These are phyloP conservation scores for Hepsetus odoe DNA, from an alignment of 2,113 vertebrate genomes.

Conservation along the genomic window DNA sequence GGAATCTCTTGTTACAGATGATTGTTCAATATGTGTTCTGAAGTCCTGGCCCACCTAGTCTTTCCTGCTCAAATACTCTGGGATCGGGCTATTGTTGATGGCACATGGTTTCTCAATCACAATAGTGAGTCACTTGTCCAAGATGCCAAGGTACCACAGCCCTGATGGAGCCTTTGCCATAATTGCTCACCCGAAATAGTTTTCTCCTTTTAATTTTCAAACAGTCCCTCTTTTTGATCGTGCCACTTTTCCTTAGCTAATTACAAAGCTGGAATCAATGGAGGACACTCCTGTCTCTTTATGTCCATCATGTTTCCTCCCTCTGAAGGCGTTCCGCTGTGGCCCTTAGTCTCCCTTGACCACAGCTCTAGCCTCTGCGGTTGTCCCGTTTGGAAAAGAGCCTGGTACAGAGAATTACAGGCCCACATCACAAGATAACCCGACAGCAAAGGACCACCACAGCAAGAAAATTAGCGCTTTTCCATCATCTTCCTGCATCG, in stretches of 20 bases:
- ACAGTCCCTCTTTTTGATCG: constrained; percentile 63
- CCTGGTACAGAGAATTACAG: constrained; percentile 24
- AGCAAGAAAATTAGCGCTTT: background rate
- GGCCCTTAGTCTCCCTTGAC: constrained; percentile 33
- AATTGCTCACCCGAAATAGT: constrained; percentile 69
- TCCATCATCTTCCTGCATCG: background rate
- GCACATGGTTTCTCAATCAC: constrained; percentile 67
- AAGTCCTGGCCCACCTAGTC: constrained; percentile 45
- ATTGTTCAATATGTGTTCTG: constrained; percentile 34
- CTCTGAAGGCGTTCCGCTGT: background rate
- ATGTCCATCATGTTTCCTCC: constrained; percentile 30
- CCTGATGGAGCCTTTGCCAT: constrained; percentile 58
- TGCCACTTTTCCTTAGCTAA: constrained; percentile 57
- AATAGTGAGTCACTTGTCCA: constrained; percentile 65
- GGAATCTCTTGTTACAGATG: constrained; percentile 34
- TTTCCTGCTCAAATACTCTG: constrained; percentile 35
- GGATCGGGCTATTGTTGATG: constrained; percentile 37
- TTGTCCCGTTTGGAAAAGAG: constrained; percentile 5
- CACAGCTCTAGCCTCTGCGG: constrained; percentile 20
- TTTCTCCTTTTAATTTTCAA: constrained; percentile 62
- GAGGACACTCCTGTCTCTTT: constrained; percentile 54
- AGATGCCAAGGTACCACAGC: constrained; percentile 56
- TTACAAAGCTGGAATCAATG: constrained; percentile 65
- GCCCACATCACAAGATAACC: background rate
- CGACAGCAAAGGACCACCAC: constrained; percentile 4